Percentiles rank a stretch among this genome's conserved stretches.
phyloP scores from a whole-genome alignment of 2,113 vertebrate genomes.

The Hippopotamus amphibius region DNA sequence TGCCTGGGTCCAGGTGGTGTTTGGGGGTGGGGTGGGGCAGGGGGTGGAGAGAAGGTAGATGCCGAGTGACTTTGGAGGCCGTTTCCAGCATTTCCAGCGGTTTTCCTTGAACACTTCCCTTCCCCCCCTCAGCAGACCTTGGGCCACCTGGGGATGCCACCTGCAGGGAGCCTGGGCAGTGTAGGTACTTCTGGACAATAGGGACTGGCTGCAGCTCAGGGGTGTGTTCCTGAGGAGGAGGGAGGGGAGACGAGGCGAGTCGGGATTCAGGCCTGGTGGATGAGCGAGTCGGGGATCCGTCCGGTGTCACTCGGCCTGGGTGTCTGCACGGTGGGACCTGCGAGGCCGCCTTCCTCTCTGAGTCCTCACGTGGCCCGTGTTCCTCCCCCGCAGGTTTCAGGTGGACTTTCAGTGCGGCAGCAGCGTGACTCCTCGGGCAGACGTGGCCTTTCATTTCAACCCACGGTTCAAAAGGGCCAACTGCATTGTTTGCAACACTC shows the following conservation, averaged over 20 bases:
- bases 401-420: constrained; percentile 94
- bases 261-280: neutral
- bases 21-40: fast-evolving
- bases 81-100: neutral
- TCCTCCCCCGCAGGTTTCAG: constrained; percentile 91
- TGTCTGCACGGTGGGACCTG: fast-evolving
- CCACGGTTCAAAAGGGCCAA: constrained; percentile 90
- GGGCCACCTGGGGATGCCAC: too few species aligned
- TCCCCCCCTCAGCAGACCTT: neutral
- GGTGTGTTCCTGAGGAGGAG: neutral
- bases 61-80: neutral
- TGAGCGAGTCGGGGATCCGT: too few species aligned
- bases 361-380: fast-evolving
- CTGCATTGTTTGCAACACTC: constrained; percentile 93
- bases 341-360: neutral
- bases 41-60: neutral
- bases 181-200: too few species aligned
- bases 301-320: neutral
- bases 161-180: neutral
- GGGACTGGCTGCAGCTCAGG: neutral
- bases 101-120: neutral
- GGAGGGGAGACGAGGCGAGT: neutral
- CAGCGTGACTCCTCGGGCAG: constrained; percentile 92
- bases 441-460: constrained; percentile 96
- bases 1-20: too few species aligned